phyloP scores from a whole-genome alignment of 2,888 invertebrate species.

The Pachliopta kotzebuea region DNA sequence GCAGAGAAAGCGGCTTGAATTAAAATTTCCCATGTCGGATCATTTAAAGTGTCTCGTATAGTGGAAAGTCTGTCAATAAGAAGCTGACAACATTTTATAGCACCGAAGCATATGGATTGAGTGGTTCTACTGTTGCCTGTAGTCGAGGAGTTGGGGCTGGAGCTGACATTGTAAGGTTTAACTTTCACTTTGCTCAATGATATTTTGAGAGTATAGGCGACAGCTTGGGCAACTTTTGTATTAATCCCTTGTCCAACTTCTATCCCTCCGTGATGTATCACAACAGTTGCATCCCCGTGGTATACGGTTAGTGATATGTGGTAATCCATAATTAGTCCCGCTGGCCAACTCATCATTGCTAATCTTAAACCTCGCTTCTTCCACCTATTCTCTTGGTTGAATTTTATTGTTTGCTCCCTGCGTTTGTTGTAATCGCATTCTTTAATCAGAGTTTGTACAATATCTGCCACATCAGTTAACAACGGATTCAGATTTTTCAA shows the following conservation, averaged over 20 bases:
- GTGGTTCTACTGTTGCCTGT: constrained; percentile 83
- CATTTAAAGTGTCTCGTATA: constrained; percentile 57
- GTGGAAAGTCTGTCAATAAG: constrained; percentile 67
- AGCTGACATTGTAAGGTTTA: constrained; percentile 78
- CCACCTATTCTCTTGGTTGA: constrained; percentile 84
- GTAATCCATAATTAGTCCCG: constrained; percentile 30
- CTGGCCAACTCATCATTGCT: constrained; percentile 34
- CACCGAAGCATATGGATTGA: constrained; percentile 82
- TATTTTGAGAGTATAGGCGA: constrained; percentile 84
- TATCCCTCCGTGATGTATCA: constrained; percentile 83
- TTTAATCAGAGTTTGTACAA: constrained; percentile 44
- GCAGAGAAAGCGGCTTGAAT: constrained; percentile 64
- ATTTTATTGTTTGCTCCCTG: constrained; percentile 65
- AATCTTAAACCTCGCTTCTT: constrained; percentile 83
- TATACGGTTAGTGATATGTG: constrained; percentile 54
- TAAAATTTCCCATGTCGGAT: constrained; percentile 76
- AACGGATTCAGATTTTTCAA: constrained; percentile 31
- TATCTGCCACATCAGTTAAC: constrained; percentile 36
- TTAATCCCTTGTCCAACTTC: constrained; percentile 90
- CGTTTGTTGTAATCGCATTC: constrained; percentile 73
- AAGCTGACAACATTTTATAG: constrained; percentile 70
- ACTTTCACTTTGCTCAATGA: constrained; percentile 80
- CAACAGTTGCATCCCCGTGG: constrained; percentile 83
- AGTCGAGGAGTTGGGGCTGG: constrained; percentile 76
- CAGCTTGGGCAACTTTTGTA: constrained; percentile 87